A percentile compares a stretch with the other conserved stretches of the same genome.
phyloP scores from a whole-genome alignment of 2,797 vertebrate genomes.

The Anniella stebbinsi region DNA sequence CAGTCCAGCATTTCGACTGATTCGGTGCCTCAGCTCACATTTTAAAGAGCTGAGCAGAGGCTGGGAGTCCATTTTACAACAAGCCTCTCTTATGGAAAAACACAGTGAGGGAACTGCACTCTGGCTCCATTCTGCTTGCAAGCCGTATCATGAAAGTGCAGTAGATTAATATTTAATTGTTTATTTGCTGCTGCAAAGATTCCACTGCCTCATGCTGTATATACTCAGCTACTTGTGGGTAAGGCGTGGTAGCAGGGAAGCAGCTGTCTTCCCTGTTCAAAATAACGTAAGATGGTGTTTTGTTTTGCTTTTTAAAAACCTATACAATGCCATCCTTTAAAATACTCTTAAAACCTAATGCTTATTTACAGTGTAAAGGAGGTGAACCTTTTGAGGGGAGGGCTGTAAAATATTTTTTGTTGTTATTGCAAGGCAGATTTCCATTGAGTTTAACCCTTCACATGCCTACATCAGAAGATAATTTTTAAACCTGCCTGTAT shows the following conservation, averaged over 20 bases:
- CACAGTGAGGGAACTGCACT: background rate
- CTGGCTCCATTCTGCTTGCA: background rate
- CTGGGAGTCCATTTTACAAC: background rate
- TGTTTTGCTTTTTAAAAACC: background rate
- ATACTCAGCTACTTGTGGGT: rapidly evolving
- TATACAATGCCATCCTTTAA: rapidly evolving
- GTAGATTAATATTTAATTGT: conserved; percentile 4
- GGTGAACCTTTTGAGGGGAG: background rate
- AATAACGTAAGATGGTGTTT: too few species aligned
- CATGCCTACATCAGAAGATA: background rate
- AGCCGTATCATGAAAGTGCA: background rate
- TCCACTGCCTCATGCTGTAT: rapidly evolving
- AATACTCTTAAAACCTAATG: background rate
- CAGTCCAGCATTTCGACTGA: background rate
- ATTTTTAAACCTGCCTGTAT: background rate
- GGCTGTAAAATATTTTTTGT: background rate
- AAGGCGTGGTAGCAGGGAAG: background rate
- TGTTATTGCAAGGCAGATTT: background rate
- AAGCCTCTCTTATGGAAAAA: conserved; percentile 11
- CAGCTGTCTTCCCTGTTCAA: background rate
- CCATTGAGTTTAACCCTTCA: rapidly evolving
- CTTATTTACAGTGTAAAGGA: rapidly evolving
- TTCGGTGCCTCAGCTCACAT: background rate
- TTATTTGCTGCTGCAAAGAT: conserved; percentile 22
- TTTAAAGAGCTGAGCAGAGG: background rate